Evolutionary conservation across 2,797 vertebrate genomes (phyloP), one percentile per base, ranked within the genome.

Genomic region (Chelon auratus): DNA sequence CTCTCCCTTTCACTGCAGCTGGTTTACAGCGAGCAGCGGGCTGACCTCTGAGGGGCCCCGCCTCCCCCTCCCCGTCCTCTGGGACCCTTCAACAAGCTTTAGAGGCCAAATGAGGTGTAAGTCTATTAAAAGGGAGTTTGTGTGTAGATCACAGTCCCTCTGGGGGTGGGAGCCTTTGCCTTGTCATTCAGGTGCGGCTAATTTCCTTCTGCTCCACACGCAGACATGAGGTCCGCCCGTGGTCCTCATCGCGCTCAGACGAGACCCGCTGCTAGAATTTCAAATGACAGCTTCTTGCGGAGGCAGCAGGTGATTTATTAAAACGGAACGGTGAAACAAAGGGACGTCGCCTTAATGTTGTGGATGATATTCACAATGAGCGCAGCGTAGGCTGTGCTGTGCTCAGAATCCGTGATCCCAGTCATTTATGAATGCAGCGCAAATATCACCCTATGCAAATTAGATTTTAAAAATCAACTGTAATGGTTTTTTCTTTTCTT

Each of bases 81-180:
- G 92, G 95, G 95, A 95, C 92, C 94, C 94, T 95, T 96, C 95
- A 95, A 93, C 91, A 93, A 90, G 94, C 90, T 95, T 96, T 95
- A 94, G 93, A 94, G 94, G 93, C 93, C 94, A 96, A 96, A 96
- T 95, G 94, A 96, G 91, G 94, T 96, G 91, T 95, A 96, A 96
- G 94, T 95, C 95, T 95, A 95, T 96, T 95, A 95, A 96, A 96
- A 95, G 93, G 93, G 91, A 95, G 93, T 93, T 94, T 95, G 91
- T 87, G 92, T 85, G 92, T 89, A 92, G 92, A 95, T 95, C 94
- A 93, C 93, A 91, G 93, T 93, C 94, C 94, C 95, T 92, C 88
- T 90, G 93, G 92, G 93, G 86, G 89, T 82, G 79, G 85, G 86
- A 87, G 88, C 83, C 89, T 89, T 89, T 88, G 92, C 92, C 94